Conservation (phyloP, 1,140 invertebrate species). For the Drosophila pruinosa region DNA sequence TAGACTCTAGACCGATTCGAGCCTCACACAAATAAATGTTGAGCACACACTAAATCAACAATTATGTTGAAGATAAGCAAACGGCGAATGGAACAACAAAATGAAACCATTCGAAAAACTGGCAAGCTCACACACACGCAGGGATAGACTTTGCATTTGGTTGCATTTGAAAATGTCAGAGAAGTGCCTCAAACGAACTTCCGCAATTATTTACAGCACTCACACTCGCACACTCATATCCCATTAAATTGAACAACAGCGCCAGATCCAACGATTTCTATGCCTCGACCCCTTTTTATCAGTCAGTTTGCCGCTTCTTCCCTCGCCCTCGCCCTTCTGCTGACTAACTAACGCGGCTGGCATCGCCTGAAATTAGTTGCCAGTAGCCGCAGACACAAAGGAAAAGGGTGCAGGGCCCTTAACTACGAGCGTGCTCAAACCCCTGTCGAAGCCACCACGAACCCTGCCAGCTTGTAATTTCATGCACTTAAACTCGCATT, state of each 20-base stretch:
- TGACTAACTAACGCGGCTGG: not conserved
- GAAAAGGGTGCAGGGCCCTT: slow-evolving; percentile 56
- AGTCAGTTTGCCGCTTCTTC: slow-evolving; percentile 1
- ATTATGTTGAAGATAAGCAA: slow-evolving; percentile 73
- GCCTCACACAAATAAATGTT: slow-evolving; percentile 68
- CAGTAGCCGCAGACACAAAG: slow-evolving; percentile 29
- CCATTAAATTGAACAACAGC: slow-evolving; percentile 55
- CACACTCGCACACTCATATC: slow-evolving; percentile 34
- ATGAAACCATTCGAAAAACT: slow-evolving; percentile 6
- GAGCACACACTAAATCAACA: slow-evolving; percentile 79
- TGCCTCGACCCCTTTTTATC: slow-evolving; percentile 42
- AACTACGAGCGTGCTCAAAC: not conserved
- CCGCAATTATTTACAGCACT: slow-evolving; percentile 75
- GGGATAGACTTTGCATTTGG: not conserved
- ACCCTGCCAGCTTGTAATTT: slow-evolving; percentile 62
- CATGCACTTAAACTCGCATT: slow-evolving; percentile 81
- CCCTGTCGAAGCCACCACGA: not conserved
- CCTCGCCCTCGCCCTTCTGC: not conserved
- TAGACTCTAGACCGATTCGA: slow-evolving; percentile 19
- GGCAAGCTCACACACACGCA: slow-evolving; percentile 15
- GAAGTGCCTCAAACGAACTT: slow-evolving; percentile 53
- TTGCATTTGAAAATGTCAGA: slow-evolving; percentile 53
- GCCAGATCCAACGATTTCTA: slow-evolving; percentile 37
- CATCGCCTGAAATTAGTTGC: slow-evolving; percentile 51
- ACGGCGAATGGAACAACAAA: slow-evolving; percentile 20